phyloP scores from a whole-genome alignment of 1,140 invertebrate genomes.

The Subanguina moxae region DNA sequence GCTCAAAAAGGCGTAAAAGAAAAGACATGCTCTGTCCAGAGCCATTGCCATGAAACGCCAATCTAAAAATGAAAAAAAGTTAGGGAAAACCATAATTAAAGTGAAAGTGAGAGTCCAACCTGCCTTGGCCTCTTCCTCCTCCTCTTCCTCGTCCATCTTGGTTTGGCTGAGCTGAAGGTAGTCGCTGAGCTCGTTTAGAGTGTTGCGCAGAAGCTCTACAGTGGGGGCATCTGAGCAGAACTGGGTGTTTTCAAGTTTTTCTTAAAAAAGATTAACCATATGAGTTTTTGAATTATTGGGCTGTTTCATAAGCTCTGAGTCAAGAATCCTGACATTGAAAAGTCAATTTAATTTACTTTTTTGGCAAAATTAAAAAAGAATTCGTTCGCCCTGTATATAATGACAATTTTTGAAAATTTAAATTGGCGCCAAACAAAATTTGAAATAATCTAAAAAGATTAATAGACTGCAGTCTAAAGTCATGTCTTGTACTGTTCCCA shows the following conservation, averaged over 20 bases:
- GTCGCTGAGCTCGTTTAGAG: slow-evolving; percentile 30
- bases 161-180: slow-evolving; percentile 26
- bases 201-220: slow-evolving; percentile 23
- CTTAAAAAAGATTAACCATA: not conserved
- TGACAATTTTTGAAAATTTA: too few relatives aligned
- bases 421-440: too few relatives aligned
- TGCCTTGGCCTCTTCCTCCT: slow-evolving; percentile 34
- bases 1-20: slow-evolving; percentile 20
- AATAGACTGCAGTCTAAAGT: too few relatives aligned
- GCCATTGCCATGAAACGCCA: slow-evolving; percentile 37
- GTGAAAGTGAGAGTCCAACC: slow-evolving; percentile 4
- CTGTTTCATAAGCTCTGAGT: too few relatives aligned
- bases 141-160: slow-evolving; percentile 37
- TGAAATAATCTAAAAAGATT: too few relatives aligned
- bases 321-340: too few relatives aligned
- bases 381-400: too few relatives aligned
- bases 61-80: not conserved
- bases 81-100: too few relatives aligned
- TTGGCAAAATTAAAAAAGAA: too few relatives aligned
- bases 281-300: too few relatives aligned
- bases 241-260: slow-evolving; percentile 5
- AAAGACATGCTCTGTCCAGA: slow-evolving; percentile 31
- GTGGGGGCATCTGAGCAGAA: slow-evolving; percentile 8
- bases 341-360: too few relatives aligned
- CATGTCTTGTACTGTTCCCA: too few relatives aligned